Evolutionary conservation across 2,888 invertebrate genomes (phyloP).

Genomic region (Noctua janthe): DNA sequence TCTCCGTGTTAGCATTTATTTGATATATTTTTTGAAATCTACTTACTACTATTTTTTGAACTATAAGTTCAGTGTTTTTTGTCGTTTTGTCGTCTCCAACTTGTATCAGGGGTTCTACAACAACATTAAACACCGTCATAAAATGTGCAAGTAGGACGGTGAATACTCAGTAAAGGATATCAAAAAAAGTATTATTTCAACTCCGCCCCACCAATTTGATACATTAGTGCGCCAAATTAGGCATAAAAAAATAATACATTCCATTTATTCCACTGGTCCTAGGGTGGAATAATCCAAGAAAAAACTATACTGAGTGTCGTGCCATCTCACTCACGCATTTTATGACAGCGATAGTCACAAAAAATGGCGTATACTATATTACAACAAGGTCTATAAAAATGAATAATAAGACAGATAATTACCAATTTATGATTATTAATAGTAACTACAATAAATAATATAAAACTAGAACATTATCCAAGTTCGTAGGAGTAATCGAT

Average conservation of each 20-base stretch:
- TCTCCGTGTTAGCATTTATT: too few species aligned
- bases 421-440: constrained; percentile 35
- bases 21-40: too few species aligned
- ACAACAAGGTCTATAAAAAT: neutral
- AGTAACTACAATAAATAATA: constrained; percentile 41
- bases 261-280: neutral
- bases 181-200: neutral
- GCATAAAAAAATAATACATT: neutral
- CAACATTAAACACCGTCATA: neutral
- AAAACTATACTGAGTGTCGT: neutral
- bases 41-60: too few species aligned
- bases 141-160: neutral
- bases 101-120: neutral
- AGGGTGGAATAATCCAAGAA: neutral
- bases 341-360: neutral
- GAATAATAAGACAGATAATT: constrained; percentile 39
- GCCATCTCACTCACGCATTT: neutral
- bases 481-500: neutral
- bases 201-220: neutral
- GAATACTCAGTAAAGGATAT: neutral
- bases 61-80: too few species aligned
- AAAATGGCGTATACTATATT: neutral
- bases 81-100: neutral
- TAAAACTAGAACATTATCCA: constrained; percentile 19
- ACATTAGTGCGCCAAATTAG: too few species aligned